Evolutionary conservation across 2,113 vertebrate species (phyloP).

Genomic region (Empidonax alnorum): DNA sequence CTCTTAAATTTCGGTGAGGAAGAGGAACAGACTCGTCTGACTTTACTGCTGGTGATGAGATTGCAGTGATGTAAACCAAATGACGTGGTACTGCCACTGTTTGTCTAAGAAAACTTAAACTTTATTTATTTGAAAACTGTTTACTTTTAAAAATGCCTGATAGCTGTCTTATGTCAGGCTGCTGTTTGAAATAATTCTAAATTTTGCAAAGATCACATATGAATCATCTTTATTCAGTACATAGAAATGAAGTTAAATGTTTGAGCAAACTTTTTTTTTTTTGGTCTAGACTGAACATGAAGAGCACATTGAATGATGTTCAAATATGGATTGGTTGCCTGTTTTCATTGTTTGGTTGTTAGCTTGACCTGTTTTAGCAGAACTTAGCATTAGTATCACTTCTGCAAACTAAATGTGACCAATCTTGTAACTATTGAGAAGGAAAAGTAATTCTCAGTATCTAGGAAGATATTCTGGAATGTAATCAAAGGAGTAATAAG

Average conservation of each 20-base stretch:
- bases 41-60: background rate
- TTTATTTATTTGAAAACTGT: background rate
- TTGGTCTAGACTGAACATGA: background rate
- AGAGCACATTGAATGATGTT: background rate
- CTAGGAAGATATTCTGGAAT: background rate
- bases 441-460: background rate
- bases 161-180: background rate
- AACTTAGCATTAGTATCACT: background rate
- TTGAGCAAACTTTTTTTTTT: background rate
- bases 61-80: background rate
- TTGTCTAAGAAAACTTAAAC: background rate
- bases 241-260: background rate
- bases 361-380: background rate
- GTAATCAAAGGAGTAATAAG: background rate
- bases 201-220: background rate
- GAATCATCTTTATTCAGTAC: background rate
- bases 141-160: background rate
- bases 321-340: background rate
- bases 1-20: background rate
- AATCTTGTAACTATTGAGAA: background rate
- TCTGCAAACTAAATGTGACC: background rate
- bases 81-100: background rate
- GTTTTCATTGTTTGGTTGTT: background rate
- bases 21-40: background rate
- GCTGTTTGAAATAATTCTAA: background rate